These are phyloP conservation scores for Phalera bucephala DNA, from an alignment of 2,888 invertebrate species.

Conservation along the genomic window DNA sequence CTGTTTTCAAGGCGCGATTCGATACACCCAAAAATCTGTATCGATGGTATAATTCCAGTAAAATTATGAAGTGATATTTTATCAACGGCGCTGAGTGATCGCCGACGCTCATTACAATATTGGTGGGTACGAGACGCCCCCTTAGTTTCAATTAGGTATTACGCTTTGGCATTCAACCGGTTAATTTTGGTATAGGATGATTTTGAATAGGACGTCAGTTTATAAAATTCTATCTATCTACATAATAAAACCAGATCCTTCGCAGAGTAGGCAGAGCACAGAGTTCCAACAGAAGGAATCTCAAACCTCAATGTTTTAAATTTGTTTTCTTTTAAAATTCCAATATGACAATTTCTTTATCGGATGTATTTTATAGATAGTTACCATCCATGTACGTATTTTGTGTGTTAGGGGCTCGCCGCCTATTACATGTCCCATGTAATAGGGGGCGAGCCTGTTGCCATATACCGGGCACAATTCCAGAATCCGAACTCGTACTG, in stretches of 20 bases:
- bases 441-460: too few relatives aligned
- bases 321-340: too few relatives aligned
- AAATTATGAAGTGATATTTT: conserved; percentile 60
- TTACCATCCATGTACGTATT: too few relatives aligned
- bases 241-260: conserved; percentile 2
- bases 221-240: not conserved
- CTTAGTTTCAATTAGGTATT: conserved; percentile 68
- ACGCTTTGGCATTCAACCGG: conserved; percentile 23
- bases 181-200: conserved; percentile 39
- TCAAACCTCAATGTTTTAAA: too few relatives aligned
- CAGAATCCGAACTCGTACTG: too few relatives aligned
- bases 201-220: conserved; percentile 8
- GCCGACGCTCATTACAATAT: conserved; percentile 56
- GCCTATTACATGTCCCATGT: too few relatives aligned
- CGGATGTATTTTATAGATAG: too few relatives aligned
- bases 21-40: conserved; percentile 52
- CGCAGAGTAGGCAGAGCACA: too few relatives aligned
- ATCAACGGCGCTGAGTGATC: conserved; percentile 27
- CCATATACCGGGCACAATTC: too few relatives aligned
- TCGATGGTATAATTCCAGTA: conserved; percentile 48
- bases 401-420: too few relatives aligned
- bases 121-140: conserved; percentile 40
- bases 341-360: too few relatives aligned
- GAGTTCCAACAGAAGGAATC: too few relatives aligned
- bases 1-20: conserved; percentile 34